Evolutionary conservation across 2,888 invertebrate species (phyloP), one percentile per base, ranked within the genome.

Genomic region (Ceramica pisi): DNA sequence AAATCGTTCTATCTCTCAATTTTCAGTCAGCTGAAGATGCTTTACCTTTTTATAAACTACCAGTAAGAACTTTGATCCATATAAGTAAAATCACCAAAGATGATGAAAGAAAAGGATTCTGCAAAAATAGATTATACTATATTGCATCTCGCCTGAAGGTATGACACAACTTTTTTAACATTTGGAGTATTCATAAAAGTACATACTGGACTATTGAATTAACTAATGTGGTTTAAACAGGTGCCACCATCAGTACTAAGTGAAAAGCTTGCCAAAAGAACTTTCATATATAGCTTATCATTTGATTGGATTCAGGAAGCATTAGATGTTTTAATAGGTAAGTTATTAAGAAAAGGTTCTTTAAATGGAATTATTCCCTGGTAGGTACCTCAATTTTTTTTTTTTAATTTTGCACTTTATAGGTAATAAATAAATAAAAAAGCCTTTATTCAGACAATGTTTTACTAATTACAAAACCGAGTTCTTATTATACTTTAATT

Each of bases 41-140:
- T 71, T 82, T 93, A 46, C 96, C 97, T 1, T 96, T 97, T 82
- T 89, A 96, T 73, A 92, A 93, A 59, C 86, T 97, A 51, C 92
- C 96, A 2, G 46, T 92, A 3, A 91, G 85, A 78, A 91, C 91
- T 62, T 90, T 96, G 75, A 41, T 90, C 16, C 90, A 90, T 78
- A 89, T 96, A 71, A 89, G 88, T 65, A 92, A 90, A 85, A 87
- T 86, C 31, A 94, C 93, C 46, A 86, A 91, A 86, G 88, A 90
- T 63, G 97, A 97, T 89, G 82, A 90, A 10, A 83, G 82, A 5
- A 83, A 90, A 62, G 90, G 96, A 1, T 93, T 91, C 71, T 94
- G 94, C 77, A 88, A 89, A 68, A 97, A 97, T 88, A 96, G 97
- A 66, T 90, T 97, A n/a, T 97, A 97, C 84, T 97, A 95, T 84